phyloP scores from a whole-genome alignment of 2,888 invertebrate genomes.

The Drosophila cracens region DNA sequence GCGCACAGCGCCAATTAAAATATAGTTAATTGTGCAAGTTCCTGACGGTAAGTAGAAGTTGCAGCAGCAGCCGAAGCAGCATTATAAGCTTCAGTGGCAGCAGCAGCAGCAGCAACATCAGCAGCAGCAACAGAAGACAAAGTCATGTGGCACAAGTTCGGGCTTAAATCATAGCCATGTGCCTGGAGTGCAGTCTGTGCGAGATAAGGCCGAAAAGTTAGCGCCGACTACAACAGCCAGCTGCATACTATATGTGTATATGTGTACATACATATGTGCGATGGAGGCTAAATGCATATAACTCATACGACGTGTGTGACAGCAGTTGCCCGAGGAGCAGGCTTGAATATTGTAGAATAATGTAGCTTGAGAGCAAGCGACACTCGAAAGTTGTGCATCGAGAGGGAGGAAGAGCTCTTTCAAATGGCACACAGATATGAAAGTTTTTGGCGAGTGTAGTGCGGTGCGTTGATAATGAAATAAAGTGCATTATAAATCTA shows the following conservation, averaged over 20 bases:
- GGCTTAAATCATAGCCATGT: slow-evolving; percentile 66
- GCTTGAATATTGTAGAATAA: slow-evolving; percentile 7
- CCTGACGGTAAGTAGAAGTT: slow-evolving; percentile 56
- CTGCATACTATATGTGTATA: slow-evolving; percentile 7
- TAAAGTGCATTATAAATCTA: slow-evolving; percentile 33
- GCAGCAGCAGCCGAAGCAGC: slow-evolving; percentile 18
- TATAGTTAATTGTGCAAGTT: slow-evolving; percentile 67
- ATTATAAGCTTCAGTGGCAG: slow-evolving; percentile 2
- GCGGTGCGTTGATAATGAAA: slow-evolving; percentile 44
- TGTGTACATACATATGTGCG: slow-evolving; percentile 20
- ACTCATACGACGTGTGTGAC: slow-evolving; percentile 69
- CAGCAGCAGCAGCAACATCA: slow-evolving; percentile 4
- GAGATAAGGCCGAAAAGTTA: slow-evolving; percentile 66
- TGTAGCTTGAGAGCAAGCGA: slow-evolving; percentile 15
- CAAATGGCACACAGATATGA: slow-evolving; percentile 38
- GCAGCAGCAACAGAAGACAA: slow-evolving; percentile 35
- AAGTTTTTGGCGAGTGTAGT: slow-evolving; percentile 27
- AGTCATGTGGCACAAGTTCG: slow-evolving; percentile 62
- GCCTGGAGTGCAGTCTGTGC: slow-evolving; percentile 67
- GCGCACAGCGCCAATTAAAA: slow-evolving; percentile 59
- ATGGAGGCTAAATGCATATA: slow-evolving; percentile 52
- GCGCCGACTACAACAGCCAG: slow-evolving; percentile 36
- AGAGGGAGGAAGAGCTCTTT: slow-evolving; percentile 1
- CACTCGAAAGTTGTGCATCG: slow-evolving; percentile 30
- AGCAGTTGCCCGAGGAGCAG: slow-evolving; percentile 47